Evolutionary conservation across 2,888 invertebrate species (phyloP), one percentile per base, ranked within the genome.

Genomic region (Drosophila ezoana): DNA sequence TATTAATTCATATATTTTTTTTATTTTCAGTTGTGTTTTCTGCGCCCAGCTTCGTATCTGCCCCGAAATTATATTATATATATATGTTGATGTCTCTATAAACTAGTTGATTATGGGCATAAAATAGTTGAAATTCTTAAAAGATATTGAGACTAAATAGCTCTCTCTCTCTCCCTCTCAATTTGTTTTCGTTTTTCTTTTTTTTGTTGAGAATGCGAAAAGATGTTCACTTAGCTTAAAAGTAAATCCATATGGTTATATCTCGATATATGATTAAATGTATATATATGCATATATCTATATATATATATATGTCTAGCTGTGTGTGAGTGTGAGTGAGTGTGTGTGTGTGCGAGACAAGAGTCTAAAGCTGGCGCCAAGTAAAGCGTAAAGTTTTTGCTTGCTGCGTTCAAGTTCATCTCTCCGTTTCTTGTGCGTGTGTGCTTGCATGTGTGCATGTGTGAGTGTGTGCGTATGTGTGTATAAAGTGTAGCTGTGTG

Each of bases 371-470:
- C 28, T 32, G 11, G 14, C 40, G 28, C 45, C 18, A 10, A 18
- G 8, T 13, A 1, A 16, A 41, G 45, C 45, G 8, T 38, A 35
- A 28, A 8, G n/a, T 11, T 23, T 57, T 14, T 28, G 4, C 32
- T 14, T 60, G 79, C 14, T 60, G 79, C 81, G 62, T 79, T 79
- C 76, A 82, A 82, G 66, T 79, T 63, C 64, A 78, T 44, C 18
- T 56, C 61, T 61, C 48, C 61, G 38, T 33, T 40, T 23, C 2
- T n/a, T 49, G 40, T 33, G 23, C 35, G n/a, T 13, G 37, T 45
- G 16, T 41, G 3, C 9, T 1, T 33, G 18, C 32, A 13, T 40
- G 43, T 23, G 20, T 20, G 33, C 53, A 37, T 11, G 28, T 48
- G 32, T 10, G 5, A n/a, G n/a, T n/a, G n/a, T n/a, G n/a, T n/a